These are phyloP conservation scores for Diploptera punctata DNA, from an alignment of 2,888 invertebrate genomes.

Conservation along the genomic window DNA sequence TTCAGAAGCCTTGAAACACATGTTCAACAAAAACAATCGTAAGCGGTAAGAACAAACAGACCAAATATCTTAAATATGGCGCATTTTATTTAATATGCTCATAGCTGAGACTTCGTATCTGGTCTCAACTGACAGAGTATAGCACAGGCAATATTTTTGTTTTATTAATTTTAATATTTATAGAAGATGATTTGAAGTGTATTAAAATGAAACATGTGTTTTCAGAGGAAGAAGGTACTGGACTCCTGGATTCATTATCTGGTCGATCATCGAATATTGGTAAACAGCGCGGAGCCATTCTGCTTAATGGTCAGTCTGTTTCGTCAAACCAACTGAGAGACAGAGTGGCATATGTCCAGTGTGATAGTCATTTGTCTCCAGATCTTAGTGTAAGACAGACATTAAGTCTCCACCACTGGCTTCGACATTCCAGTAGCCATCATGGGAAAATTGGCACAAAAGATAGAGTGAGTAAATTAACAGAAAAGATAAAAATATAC, in stretches of 20 bases:
- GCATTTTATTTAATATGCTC: too few relatives aligned
- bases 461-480: constrained; percentile 61
- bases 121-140: too few relatives aligned
- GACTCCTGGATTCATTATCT: constrained; percentile 84
- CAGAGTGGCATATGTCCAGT: constrained; percentile 77
- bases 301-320: constrained; percentile 87
- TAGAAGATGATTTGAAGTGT: too few relatives aligned
- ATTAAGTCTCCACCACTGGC: constrained; percentile 80
- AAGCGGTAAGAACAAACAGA: too few relatives aligned
- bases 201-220: too few relatives aligned
- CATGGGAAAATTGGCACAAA: constrained; percentile 34
- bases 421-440: constrained; percentile 56
- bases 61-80: too few relatives aligned
- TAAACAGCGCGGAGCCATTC: constrained; percentile 73
- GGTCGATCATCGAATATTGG: constrained; percentile 66
- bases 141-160: too few relatives aligned
- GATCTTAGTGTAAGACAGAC: constrained; percentile 92
- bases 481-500: too few relatives aligned
- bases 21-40: too few relatives aligned
- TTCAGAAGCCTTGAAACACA: too few relatives aligned
- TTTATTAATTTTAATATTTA: too few relatives aligned
- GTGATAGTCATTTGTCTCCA: constrained; percentile 79
- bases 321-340: constrained; percentile 71
- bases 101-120: too few relatives aligned
- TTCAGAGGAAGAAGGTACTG: constrained; percentile 80